Evolutionary conservation across 2,797 vertebrate species (phyloP), one percentile per base, ranked within the genome.

Genomic region (Miichthys miiuy): DNA sequence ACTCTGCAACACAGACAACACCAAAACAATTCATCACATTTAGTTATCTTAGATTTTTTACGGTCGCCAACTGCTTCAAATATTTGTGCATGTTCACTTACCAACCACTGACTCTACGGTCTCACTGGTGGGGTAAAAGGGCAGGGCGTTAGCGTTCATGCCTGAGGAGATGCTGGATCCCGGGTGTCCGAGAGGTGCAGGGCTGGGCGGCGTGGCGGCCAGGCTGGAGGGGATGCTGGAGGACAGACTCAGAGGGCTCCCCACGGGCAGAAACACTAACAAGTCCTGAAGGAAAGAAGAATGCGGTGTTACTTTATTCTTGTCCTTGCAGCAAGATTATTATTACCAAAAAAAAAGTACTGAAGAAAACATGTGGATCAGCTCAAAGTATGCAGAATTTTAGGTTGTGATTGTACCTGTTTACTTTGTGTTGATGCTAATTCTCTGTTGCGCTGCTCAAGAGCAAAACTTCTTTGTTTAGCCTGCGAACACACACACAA

Each of bases 21-120:
- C 1, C 50, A 42, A 1, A 54, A 47, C 20, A 7, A 47, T 34
- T 13, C n/a, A 7, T 72, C 21, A 54, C 6, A 3, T 13, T 57
- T 18, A 21, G 34, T 21, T 18, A 27, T 55, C 50, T 27, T 6
- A 10, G 1, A 25, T 25, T 17, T 30, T 2, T 2, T 1, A 17
- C 30, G 18, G 8, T 38, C 2, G 34, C 34, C 0, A 16, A 2
- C 8, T 16, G 23, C 0, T 10, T 17, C 3, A 69, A 30, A 5
- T 25, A 12, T 17, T 34, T 58, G 3, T 12, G 3, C 9, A 55
- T 2, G 8, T 16, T 41, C 5, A 92, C 95, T 95, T 90, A 99
- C 98, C 98, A 86, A 99, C 98, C 65, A 99, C 98, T 7, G 98
- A 99, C 93, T 99, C 98, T 77, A 99, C 98, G 0, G 98, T 99